A percentile compares a stretch with the other conserved stretches of the same genome.
Conservation (phyloP, 2,113 vertebrate species). For the Climacteris rufus region DNA sequence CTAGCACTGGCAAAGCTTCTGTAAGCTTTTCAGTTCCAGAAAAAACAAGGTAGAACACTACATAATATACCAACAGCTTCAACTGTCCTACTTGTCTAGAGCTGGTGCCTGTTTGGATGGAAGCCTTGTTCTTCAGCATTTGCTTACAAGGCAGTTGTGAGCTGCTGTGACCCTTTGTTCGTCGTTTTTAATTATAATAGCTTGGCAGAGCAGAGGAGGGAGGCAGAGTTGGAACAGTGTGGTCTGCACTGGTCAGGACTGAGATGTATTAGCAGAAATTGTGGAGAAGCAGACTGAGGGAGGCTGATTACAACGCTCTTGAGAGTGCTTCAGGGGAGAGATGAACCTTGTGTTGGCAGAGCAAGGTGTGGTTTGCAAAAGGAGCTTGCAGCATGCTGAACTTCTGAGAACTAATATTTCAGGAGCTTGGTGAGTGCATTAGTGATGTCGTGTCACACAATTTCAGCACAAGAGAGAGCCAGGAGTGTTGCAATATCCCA, state of each 20-base stretch:
- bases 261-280: neutral
- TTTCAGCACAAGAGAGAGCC: neutral
- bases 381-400: neutral
- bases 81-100: neutral
- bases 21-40: constrained; percentile 1
- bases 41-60: neutral
- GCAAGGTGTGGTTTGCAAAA: neutral
- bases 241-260: neutral
- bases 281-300: neutral
- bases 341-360: neutral
- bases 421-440: neutral
- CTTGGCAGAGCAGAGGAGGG: constrained; percentile 26
- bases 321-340: neutral
- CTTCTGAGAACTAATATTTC: neutral
- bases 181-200: constrained; percentile 8
- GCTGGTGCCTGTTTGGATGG: constrained; percentile 7
- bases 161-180: constrained; percentile 40
- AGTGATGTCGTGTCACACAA: neutral
- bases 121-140: neutral
- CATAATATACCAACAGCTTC: neutral
- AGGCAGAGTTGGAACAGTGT: neutral
- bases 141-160: constrained; percentile 40
- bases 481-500: neutral
- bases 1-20: neutral
- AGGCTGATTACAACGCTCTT: fast-evolving